Evolutionary conservation across 2,797 vertebrate genomes (phyloP), one percentile per base, ranked within the genome.

Genomic region (Rhinichthys osculus): DNA sequence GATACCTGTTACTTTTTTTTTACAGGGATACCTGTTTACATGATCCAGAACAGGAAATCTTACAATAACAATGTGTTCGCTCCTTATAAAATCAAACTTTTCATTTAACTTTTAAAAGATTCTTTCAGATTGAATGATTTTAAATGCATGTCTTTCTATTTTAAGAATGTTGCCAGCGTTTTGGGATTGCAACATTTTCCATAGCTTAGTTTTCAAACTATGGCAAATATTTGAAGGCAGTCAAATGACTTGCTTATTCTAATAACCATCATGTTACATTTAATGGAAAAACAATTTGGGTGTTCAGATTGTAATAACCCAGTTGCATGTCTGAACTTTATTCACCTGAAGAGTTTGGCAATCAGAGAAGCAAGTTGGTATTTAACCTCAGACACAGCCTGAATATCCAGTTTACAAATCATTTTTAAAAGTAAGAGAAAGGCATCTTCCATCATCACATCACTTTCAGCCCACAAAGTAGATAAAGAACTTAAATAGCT

Each of bases 361-460:
- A 17, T 30, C 16, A 69, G 30, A 16, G 3, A 74, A 11, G 5
- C 27, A 19, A 33, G 47, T 57, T 69, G 33, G 6, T 44, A 69
- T 54, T 40, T 30, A 11, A 4, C 40, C n/a, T 57, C n/a, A 30
- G 35, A 64, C 35, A 33, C 35, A 59, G 64, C 83, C 47, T 84
- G 74, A 84, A 84, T 78, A 78, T 84, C 44, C 74, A 42, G 74
- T 84, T 76, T 11, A 40, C 3, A 35, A 35, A n/a, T 35, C 19
- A 73, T 44, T 83, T 74, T 19, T 1, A 27, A 17, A 82, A 73
- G 69, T 7, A 0, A 30, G 52, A 44, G 17, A 59, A 59, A n/a
- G 40, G 6, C 13, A 64, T 74, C 14, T 1, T 76, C 21, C 8
- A 54, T 77, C 14, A 17, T 35, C 81, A 52, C 57, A 50, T 50